Evolutionary conservation across 2,888 invertebrate species (phyloP).

Genomic region (Acholoe squamosa): DNA sequence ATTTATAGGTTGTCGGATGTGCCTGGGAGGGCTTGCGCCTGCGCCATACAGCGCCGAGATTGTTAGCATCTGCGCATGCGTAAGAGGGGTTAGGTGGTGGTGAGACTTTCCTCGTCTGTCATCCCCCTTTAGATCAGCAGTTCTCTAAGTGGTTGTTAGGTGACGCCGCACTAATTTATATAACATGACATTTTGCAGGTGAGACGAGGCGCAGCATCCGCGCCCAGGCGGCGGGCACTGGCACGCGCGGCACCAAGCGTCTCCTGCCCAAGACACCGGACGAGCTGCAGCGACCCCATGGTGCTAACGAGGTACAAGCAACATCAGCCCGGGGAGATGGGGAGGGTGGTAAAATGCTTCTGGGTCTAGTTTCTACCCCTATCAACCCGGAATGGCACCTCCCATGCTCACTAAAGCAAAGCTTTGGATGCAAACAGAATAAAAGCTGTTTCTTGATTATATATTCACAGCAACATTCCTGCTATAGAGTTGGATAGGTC

Average conservation of each 20-base stretch:
- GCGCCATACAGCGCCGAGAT: too few species aligned
- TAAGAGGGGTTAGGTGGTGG: background rate
- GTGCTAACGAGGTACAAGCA: background rate
- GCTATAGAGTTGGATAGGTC: too few species aligned
- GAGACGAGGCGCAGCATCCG: conserved; percentile 26
- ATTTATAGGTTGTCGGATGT: too few species aligned
- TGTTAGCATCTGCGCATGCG: background rate
- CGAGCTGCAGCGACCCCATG: background rate
- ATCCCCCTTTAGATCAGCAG: background rate
- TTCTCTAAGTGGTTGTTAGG: background rate
- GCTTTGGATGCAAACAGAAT: too few species aligned
- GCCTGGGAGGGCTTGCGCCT: background rate
- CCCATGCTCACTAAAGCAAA: too few species aligned
- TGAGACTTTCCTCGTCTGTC: background rate
- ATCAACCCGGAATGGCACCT: too few species aligned
- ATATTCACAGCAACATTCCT: too few species aligned
- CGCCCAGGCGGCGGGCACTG: conserved; percentile 83
- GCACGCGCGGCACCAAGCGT: conserved; percentile 88
- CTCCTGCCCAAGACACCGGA: conserved; percentile 98
- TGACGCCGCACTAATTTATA: background rate
- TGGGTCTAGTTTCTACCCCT: too few species aligned
- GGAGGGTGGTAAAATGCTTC: too few species aligned
- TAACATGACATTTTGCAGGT: conserved; percentile 53
- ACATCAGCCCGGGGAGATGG: too few species aligned
- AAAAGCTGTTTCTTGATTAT: too few species aligned